Evolutionary conservation across 2,113 vertebrate species (phyloP), one percentile per base, ranked within the genome.

Genomic region (Apus apus): DNA sequence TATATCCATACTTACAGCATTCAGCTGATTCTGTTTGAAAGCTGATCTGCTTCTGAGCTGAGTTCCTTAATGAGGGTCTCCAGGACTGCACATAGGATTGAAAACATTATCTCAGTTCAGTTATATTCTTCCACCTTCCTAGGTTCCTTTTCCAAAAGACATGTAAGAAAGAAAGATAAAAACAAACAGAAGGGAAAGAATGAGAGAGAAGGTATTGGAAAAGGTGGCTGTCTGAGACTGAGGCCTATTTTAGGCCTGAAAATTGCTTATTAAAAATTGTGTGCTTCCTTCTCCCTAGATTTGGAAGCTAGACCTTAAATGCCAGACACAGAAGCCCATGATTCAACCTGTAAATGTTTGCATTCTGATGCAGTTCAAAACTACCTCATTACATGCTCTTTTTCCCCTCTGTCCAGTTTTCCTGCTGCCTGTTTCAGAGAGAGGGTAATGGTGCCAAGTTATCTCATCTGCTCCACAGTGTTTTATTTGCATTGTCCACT

Each of bases 21-120:
- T 92, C 38, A 60, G 16, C 16, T 94, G 90, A 79, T 89, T 81
- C 76, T 67, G 32, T 96, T 73, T 89, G 90, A 85, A 94, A 97
- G 54, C 51, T 87, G 82, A 89, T 68, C 76, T 92, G 40, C 54
- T 91, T 92, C 70, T 85, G 43, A 71, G 68, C 73, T 56, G 89
- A 70, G 46, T 60, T 90, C 64, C 76, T 74, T 93, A 88, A 86
- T 83, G 68, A 88, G 75, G 25, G 51, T 94, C 85, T 89, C 71
- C 60, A 89, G 74, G 43, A 83, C 64, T 91, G 85, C 64, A 71
- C 56, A 64, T 32, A 56, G 11, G 30, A 85, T 54, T 87, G 82
- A 80, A 90, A 95, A 60, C 46, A 36, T 45, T 80, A 67, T 86
- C 75, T 74, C 27, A 45, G 48, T 66, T 48, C 50, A 34, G 29